Percentiles rank a stretch among this genome's conserved stretches.
phyloP scores from a whole-genome alignment of 2,797 vertebrate species.

The Jordanella pulchra region DNA sequence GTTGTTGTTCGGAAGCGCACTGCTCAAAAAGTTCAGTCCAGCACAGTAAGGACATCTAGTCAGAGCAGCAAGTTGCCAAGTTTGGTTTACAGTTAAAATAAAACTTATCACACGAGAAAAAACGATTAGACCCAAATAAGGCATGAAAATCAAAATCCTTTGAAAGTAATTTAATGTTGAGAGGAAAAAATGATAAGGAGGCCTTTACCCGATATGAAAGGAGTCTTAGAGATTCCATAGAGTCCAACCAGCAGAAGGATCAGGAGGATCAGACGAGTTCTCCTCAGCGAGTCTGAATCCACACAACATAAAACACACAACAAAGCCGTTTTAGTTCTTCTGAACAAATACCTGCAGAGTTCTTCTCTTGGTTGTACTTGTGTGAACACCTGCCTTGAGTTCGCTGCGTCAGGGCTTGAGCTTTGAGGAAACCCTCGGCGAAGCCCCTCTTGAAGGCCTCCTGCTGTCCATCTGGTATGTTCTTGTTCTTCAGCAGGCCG shows the following conservation, averaged over 20 bases:
- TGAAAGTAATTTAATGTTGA: not conserved
- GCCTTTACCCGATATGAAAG: constrained; percentile 93
- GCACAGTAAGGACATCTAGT: constrained; percentile 38
- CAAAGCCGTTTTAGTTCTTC: not conserved
- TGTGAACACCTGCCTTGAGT: constrained; percentile 83
- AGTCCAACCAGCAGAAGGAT: constrained; percentile 87
- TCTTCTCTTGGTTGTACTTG: not conserved
- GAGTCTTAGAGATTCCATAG: constrained; percentile 91
- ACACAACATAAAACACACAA: constrained; percentile 1
- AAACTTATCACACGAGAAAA: not conserved
- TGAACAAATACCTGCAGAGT: not conserved
- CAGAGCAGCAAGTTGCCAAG: not conserved
- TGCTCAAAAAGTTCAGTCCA: constrained; percentile 81
- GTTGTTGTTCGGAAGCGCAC: constrained; percentile 96
- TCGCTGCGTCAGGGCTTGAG: constrained; percentile 90
- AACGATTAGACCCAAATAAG: not conserved
- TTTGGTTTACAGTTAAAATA: not conserved
- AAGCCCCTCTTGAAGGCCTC: constrained; percentile 97
- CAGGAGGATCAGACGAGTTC: constrained; percentile 90
- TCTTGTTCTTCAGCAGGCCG: constrained; percentile 89
- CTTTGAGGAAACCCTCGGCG: constrained; percentile 95
- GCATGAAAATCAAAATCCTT: not conserved
- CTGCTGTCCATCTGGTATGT: constrained; percentile 90
- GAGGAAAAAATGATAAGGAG: constrained; percentile 50
- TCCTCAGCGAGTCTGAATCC: constrained; percentile 87